A percentile compares a stretch with the other conserved stretches of the same genome.
Evolutionary conservation across 2,888 invertebrate species (phyloP).

Genomic region (Lasioglossum zephyrum): DNA sequence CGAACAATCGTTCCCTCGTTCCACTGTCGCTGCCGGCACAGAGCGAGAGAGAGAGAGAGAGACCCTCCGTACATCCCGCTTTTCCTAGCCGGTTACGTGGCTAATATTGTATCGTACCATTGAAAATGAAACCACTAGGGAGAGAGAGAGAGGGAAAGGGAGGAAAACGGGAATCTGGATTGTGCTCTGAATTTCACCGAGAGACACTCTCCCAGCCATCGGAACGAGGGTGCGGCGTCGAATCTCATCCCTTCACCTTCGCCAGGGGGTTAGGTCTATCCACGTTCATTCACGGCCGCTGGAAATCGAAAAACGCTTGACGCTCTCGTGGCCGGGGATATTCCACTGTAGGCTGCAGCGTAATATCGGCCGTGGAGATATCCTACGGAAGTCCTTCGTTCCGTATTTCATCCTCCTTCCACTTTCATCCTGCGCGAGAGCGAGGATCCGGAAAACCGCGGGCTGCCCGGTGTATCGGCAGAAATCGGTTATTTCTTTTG

Average conservation of each 20-base stretch:
- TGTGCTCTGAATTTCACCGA: constrained; percentile 54
- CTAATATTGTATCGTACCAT: constrained; percentile 54
- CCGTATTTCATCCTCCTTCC: constrained; percentile 32
- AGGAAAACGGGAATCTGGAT: constrained; percentile 32
- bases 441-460: not conserved
- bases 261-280: constrained; percentile 33
- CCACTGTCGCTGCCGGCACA: not conserved
- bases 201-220: constrained; percentile 39
- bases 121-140: constrained; percentile 45
- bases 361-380: constrained; percentile 52
- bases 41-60: not conserved
- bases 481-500: constrained; percentile 33
- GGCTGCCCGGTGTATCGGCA: constrained; percentile 11
- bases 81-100: constrained; percentile 40
- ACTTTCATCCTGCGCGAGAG: not conserved
- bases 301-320: constrained; percentile 59
- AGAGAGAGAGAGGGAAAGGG: not conserved
- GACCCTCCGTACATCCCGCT: not conserved
- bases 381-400: constrained; percentile 44
- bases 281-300: constrained; percentile 47
- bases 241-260: constrained; percentile 26
- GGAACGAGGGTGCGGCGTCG: constrained; percentile 24
- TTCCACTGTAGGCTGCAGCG: constrained; percentile 16
- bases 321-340: constrained; percentile 30
- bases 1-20: not conserved